Evolutionary conservation across 2,797 vertebrate species (phyloP).

Genomic region (Naso thynnoides): DNA sequence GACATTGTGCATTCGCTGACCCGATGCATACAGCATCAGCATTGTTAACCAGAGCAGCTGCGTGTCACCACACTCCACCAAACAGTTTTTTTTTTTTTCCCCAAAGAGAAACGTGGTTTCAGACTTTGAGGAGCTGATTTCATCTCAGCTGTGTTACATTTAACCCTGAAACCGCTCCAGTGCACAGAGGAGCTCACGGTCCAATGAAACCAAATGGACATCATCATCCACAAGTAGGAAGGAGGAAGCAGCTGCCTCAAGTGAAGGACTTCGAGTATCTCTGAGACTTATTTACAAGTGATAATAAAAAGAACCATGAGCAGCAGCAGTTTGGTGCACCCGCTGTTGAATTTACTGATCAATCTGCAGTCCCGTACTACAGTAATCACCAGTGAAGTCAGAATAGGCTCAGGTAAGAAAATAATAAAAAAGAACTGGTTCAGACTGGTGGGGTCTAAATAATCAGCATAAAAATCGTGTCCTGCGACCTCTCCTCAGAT

Average conservation of each 20-base stretch:
- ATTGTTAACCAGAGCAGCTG: conserved; percentile 27
- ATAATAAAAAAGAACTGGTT: conserved; percentile 1
- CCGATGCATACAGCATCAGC: neutral
- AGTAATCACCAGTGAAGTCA: conserved; percentile 27
- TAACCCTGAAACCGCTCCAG: conserved; percentile 22
- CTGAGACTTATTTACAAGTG: conserved; percentile 25
- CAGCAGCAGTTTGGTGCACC: conserved; percentile 18
- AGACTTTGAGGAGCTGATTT: conserved; percentile 20
- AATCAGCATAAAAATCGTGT: neutral
- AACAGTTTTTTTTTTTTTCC: neutral
- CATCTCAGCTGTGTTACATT: conserved; percentile 11
- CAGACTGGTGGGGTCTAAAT: neutral
- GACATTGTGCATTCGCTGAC: conserved; percentile 8
- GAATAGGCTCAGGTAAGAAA: neutral
- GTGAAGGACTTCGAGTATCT: conserved; percentile 33
- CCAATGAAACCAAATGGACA: conserved; percentile 43
- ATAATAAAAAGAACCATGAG: conserved; percentile 34
- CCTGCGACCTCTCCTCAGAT: neutral
- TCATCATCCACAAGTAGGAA: conserved; percentile 32
- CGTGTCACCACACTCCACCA: conserved; percentile 28
- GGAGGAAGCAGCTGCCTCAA: conserved; percentile 18
- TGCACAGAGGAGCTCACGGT: conserved; percentile 36
- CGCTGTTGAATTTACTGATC: conserved; percentile 34
- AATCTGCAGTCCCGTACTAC: conserved; percentile 16
- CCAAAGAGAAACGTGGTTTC: conserved; percentile 2